Conservation (phyloP, 2,888 invertebrate genomes). For the Linnaemya tessellans region DNA sequence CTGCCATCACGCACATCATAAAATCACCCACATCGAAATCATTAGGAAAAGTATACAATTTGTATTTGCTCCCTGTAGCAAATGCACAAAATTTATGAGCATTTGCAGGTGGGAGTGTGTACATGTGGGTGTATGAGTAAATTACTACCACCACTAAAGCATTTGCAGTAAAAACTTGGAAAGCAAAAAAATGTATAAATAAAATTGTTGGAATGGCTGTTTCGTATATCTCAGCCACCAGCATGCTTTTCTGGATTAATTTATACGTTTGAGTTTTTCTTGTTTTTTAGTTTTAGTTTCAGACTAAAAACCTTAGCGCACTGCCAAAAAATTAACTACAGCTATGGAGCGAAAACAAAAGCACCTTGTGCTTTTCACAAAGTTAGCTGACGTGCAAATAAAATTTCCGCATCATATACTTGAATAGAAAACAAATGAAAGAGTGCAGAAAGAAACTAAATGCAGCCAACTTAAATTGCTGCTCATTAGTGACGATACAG, state of each 20-base stretch:
- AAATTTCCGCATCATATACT: constrained; percentile 41
- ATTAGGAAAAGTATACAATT: constrained; percentile 32
- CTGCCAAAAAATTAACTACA: constrained; percentile 77
- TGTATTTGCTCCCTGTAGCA: not conserved
- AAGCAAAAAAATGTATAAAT: too few relatives aligned
- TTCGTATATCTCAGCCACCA: constrained; percentile 6
- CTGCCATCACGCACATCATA: constrained; percentile 17
- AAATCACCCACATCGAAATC: constrained; percentile 26
- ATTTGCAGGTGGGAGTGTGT: not conserved
- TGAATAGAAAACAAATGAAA: not conserved
- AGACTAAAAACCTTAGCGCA: constrained; percentile 3
- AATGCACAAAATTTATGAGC: constrained; percentile 4
- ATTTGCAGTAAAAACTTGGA: not conserved
- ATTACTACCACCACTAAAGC: constrained; percentile 7
- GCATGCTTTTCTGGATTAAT: constrained; percentile 8
- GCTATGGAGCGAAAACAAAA: constrained; percentile 75
- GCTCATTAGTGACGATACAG: constrained; percentile 19
- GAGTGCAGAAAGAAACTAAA: constrained; percentile 8
- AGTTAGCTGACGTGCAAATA: constrained; percentile 68
- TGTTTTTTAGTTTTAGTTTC: not conserved
- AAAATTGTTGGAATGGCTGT: not conserved
- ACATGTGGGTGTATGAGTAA: not conserved
- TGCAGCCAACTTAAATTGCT: constrained; percentile 10
- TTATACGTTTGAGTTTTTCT: constrained; percentile 2
- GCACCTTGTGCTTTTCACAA: constrained; percentile 64